phyloP scores from a whole-genome alignment of 2,797 vertebrate genomes.

The Pampus argenteus region DNA sequence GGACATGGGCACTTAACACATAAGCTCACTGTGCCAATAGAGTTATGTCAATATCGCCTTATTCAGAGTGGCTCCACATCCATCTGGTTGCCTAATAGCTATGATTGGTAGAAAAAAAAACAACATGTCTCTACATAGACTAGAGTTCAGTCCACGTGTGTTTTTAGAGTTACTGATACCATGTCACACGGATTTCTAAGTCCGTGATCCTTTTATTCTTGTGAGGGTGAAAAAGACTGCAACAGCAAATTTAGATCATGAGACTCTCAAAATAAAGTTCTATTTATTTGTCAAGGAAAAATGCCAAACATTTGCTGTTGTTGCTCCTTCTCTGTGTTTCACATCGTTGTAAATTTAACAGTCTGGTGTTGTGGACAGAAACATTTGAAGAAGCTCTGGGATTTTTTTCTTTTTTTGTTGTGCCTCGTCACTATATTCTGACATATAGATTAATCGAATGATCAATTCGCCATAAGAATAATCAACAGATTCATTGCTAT shows the following conservation, averaged over 20 bases:
- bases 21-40: slow-evolving; percentile 66
- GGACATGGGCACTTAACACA: slow-evolving; percentile 58
- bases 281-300: too few species aligned
- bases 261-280: too few species aligned
- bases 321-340: not conserved
- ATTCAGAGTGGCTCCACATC: slow-evolving; percentile 58
- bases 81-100: slow-evolving; percentile 54
- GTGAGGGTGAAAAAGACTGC: slow-evolving; percentile 15
- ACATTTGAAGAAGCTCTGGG: not conserved
- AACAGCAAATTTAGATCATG: slow-evolving; percentile 1
- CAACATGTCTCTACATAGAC: slow-evolving; percentile 27
- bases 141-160: slow-evolving; percentile 14
- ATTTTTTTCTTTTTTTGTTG: slow-evolving; percentile 2
- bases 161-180: not conserved
- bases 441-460: not conserved
- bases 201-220: not conserved
- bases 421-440: not conserved
- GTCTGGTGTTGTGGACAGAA: not conserved
- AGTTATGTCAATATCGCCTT: slow-evolving; percentile 77
- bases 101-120: slow-evolving; percentile 41
- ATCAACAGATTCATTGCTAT: not conserved
- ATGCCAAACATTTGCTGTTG: not conserved
- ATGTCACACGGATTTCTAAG: not conserved
- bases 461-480: not conserved
- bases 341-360: not conserved